phyloP scores from a whole-genome alignment of 2,797 vertebrate genomes.

The Enteromius fasciolatus region DNA sequence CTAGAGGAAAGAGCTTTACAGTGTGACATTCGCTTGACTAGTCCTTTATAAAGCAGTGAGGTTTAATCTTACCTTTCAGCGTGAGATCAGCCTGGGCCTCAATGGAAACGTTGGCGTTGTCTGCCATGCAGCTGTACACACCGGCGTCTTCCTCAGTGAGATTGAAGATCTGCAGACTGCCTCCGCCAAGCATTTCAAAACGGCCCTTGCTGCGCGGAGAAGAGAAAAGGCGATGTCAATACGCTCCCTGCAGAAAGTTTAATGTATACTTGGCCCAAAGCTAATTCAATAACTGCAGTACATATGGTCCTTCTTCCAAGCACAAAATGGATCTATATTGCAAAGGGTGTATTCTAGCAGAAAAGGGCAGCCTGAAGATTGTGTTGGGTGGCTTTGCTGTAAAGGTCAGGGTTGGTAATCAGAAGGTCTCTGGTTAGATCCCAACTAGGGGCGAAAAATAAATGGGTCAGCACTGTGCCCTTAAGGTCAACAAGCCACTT shows the following conservation, averaged over 20 bases:
- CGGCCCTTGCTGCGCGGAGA: constrained; percentile 69
- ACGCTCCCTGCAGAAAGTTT: constrained; percentile 32
- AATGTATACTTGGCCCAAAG: neutral
- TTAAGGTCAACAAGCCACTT: neutral
- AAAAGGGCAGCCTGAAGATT: neutral
- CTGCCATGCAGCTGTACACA: constrained; percentile 85
- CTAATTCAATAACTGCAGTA: constrained; percentile 16
- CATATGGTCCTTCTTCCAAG: neutral
- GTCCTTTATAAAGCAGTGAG: neutral
- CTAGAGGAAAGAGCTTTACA: neutral
- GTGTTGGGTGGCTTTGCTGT: neutral
- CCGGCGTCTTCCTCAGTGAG: constrained; percentile 84
- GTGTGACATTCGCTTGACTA: neutral
- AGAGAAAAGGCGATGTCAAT: constrained; percentile 30
- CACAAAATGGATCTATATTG: neutral
- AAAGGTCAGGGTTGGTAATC: constrained; percentile 18
- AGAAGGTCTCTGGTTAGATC: neutral
- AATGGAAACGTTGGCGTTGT: constrained; percentile 83
- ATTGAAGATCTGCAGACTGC: constrained; percentile 83
- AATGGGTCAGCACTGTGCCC: neutral
- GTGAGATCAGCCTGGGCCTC: constrained; percentile 86
- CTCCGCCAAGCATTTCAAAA: constrained; percentile 80
- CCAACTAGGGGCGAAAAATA: neutral
- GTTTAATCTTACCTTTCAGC: constrained; percentile 83
- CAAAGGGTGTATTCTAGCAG: neutral